These are phyloP conservation scores for Pomatostomus ruficeps DNA, from an alignment of 2,113 vertebrate genomes.

Conservation along the genomic window DNA sequence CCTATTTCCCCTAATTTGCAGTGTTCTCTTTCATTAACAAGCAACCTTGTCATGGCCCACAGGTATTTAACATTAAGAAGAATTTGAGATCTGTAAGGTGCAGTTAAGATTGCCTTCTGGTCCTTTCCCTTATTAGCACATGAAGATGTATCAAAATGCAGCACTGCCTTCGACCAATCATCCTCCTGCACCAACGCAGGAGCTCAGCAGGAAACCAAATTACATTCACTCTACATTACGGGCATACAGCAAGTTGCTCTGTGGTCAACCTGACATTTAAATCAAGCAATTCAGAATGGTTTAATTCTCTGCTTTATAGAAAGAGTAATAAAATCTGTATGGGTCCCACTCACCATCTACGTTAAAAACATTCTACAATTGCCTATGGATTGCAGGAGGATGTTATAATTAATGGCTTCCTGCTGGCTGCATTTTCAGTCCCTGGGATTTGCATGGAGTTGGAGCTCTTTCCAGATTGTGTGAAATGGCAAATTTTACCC, in stretches of 20 bases:
- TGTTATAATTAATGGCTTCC: not conserved
- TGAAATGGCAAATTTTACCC: not conserved
- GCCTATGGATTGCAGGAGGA: not conserved
- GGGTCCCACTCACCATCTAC: not conserved
- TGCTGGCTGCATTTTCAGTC: not conserved
- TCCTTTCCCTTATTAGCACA: not conserved
- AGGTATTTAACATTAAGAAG: not conserved
- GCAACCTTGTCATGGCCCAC: not conserved
- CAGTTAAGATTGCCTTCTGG: not conserved
- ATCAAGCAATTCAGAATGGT: not conserved
- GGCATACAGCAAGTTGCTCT: not conserved
- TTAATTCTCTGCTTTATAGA: not conserved
- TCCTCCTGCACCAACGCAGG: not conserved
- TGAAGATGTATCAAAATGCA: not conserved
- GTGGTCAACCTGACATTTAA: constrained; percentile 14
- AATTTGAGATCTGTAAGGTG: not conserved
- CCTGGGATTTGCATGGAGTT: not conserved
- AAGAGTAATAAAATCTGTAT: not conserved
- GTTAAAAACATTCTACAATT: not conserved
- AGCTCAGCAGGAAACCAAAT: not conserved
- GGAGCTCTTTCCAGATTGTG: not conserved
- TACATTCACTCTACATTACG: not conserved
- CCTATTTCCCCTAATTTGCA: not conserved
- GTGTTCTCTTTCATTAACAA: not conserved
- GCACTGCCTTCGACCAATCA: not conserved